phyloP scores from a whole-genome alignment of 2,888 invertebrate genomes.

The Xanthia icteritia region DNA sequence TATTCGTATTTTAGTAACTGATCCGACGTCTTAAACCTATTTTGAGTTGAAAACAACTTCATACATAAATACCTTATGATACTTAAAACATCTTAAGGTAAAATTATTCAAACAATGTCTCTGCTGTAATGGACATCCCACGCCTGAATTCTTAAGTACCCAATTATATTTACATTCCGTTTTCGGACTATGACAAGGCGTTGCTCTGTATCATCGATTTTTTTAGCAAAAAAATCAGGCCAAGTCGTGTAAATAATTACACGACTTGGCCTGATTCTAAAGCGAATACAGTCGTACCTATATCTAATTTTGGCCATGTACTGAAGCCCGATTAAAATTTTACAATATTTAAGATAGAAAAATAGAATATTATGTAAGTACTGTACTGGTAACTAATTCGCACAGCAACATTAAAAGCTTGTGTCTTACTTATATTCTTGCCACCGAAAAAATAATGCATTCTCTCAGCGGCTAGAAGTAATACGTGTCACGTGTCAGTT shows the following conservation, averaged over 20 bases:
- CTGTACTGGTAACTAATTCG: neutral
- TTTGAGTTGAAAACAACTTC: slow-evolving; percentile 17
- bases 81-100: slow-evolving; percentile 14
- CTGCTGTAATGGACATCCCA: slow-evolving; percentile 22
- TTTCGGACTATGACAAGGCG: neutral
- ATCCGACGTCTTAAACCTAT: neutral
- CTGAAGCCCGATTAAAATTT: neutral
- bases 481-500: neutral
- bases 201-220: neutral
- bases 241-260: no score
- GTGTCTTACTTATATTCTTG: no score
- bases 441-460: no score
- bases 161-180: slow-evolving; percentile 33
- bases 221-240: no score
- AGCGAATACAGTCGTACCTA: neutral
- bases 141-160: slow-evolving; percentile 22
- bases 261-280: neutral
- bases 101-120: slow-evolving; percentile 41
- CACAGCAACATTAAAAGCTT: neutral
- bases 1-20: slow-evolving; percentile 1
- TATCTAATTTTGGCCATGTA: neutral
- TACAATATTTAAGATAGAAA: neutral
- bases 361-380: no score
- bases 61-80: slow-evolving; percentile 1
- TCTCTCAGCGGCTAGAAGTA: neutral